These are phyloP conservation scores for Heliconius cydno DNA, from an alignment of 2,888 invertebrate species.

Conservation along the genomic window DNA sequence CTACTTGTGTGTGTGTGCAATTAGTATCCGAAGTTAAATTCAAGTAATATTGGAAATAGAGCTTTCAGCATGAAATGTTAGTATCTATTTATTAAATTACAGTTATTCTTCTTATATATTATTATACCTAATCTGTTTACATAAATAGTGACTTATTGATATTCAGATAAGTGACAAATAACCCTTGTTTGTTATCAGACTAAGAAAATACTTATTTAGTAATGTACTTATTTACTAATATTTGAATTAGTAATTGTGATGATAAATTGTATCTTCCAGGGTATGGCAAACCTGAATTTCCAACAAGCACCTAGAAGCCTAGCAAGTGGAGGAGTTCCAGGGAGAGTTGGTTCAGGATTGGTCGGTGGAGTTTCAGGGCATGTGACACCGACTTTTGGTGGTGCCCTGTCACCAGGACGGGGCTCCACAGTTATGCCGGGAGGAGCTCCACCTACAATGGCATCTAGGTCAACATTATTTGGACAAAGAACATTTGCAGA, in stretches of 20 bases:
- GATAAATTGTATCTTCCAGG: slow-evolving; percentile 72
- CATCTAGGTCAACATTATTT: slow-evolving; percentile 86
- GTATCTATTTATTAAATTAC: slow-evolving; percentile 31
- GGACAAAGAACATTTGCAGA: slow-evolving; percentile 92
- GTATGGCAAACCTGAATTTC: slow-evolving; percentile 97
- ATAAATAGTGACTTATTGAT: slow-evolving; percentile 23
- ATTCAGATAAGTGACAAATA: slow-evolving; percentile 35
- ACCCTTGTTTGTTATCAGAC: slow-evolving; percentile 38
- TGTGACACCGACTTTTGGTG: slow-evolving; percentile 82
- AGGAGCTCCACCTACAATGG: slow-evolving; percentile 82
- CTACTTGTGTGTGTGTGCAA: slow-evolving; percentile 34
- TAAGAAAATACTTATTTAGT: slow-evolving; percentile 20
- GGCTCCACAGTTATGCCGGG: slow-evolving; percentile 75
- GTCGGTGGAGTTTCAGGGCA: slow-evolving; percentile 87
- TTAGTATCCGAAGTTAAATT: slow-evolving; percentile 39
- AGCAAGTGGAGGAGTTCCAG: slow-evolving; percentile 86
- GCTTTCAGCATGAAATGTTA: slow-evolving; percentile 42
- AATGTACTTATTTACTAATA: not conserved
- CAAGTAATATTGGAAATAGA: slow-evolving; percentile 33
- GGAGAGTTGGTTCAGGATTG: slow-evolving; percentile 86
- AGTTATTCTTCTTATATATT: slow-evolving; percentile 8
- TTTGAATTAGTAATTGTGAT: not conserved
- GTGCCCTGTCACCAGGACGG: slow-evolving; percentile 77
- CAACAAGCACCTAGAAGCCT: slow-evolving; percentile 94
- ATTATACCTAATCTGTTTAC: slow-evolving; percentile 19